Percentiles rank a stretch among this genome's conserved stretches.
Evolutionary conservation across 2,888 invertebrate genomes (phyloP).

Genomic region (Spisula solida): DNA sequence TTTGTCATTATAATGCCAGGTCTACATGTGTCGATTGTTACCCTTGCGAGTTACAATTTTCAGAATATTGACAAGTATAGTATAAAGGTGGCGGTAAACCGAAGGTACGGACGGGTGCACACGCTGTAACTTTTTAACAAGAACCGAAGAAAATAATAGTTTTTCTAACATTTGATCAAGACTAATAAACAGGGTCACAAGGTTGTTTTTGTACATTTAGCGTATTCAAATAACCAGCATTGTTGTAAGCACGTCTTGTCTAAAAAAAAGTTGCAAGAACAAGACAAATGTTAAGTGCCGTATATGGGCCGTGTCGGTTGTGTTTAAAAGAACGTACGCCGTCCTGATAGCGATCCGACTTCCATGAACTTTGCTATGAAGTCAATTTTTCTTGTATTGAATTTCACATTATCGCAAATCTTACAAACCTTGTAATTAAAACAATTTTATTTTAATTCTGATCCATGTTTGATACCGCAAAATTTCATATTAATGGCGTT

Average conservation of each 20-base stretch:
- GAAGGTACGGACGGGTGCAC: not conserved
- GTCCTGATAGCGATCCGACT: constrained; percentile 13
- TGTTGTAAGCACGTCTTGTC: not conserved
- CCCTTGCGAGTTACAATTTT: too few relatives aligned
- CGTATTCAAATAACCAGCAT: not conserved
- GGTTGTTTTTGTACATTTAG: not conserved
- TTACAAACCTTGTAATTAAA: constrained; percentile 14
- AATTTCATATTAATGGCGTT: constrained; percentile 9
- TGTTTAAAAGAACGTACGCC: constrained; percentile 11
- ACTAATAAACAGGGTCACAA: not conserved
- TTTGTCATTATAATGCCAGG: too few relatives aligned
- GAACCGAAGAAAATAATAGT: not conserved
- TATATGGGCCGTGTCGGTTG: not conserved
- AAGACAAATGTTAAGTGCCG: not conserved
- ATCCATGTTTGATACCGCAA: constrained; percentile 18
- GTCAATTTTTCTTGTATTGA: constrained; percentile 15
- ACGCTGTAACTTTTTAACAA: not conserved
- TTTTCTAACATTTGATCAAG: not conserved
- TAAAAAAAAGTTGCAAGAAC: not conserved
- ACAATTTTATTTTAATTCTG: not conserved
- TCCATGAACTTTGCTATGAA: not conserved
- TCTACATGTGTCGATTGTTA: too few relatives aligned
- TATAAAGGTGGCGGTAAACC: not conserved
- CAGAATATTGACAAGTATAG: too few relatives aligned
- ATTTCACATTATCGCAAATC: not conserved